Conservation (phyloP, 2,797 vertebrate species). For the Schizopygopsis malacanthus region DNA sequence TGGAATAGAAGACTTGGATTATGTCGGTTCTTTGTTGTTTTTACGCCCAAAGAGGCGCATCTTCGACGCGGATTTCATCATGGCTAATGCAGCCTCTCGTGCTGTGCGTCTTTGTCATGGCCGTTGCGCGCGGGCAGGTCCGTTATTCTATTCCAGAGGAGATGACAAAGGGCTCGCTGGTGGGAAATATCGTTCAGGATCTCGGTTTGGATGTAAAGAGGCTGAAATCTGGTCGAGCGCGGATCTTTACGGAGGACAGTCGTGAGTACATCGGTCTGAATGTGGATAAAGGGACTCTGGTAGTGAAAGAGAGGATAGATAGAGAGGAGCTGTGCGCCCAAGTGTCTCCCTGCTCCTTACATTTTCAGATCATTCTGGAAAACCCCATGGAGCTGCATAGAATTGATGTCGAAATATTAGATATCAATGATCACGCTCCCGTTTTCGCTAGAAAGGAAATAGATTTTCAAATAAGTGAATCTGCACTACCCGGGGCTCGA, state of each 20-base stretch:
- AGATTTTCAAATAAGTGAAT: conserved; percentile 65
- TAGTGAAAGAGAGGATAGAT: conserved; percentile 79
- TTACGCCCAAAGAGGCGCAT: neutral
- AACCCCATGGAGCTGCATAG: conserved; percentile 82
- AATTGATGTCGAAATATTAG: conserved; percentile 72
- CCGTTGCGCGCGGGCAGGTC: conserved; percentile 66
- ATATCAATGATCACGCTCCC: conserved; percentile 76
- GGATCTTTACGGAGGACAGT: conserved; percentile 76
- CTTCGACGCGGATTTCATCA: conserved; percentile 26
- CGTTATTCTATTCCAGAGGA: conserved; percentile 79
- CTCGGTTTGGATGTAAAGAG: conserved; percentile 72
- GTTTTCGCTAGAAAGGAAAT: conserved; percentile 63
- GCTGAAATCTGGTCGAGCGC: conserved; percentile 70
- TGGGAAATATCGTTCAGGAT: conserved; percentile 75
- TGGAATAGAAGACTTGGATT: neutral
- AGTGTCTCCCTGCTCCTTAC: conserved; percentile 74
- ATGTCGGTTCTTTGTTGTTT: conserved; percentile 8
- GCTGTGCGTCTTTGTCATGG: conserved; percentile 62
- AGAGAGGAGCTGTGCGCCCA: conserved; percentile 78
- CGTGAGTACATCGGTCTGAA: conserved; percentile 78
- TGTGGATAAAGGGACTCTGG: conserved; percentile 73
- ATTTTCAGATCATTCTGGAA: conserved; percentile 81
- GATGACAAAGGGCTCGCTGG: conserved; percentile 72
- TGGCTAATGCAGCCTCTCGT: conserved; percentile 33
- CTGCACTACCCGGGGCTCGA: conserved; percentile 62